Base-by-base conservation (phyloP, 2,797 vertebrate species). In the Sebastes cheni region DNA sequence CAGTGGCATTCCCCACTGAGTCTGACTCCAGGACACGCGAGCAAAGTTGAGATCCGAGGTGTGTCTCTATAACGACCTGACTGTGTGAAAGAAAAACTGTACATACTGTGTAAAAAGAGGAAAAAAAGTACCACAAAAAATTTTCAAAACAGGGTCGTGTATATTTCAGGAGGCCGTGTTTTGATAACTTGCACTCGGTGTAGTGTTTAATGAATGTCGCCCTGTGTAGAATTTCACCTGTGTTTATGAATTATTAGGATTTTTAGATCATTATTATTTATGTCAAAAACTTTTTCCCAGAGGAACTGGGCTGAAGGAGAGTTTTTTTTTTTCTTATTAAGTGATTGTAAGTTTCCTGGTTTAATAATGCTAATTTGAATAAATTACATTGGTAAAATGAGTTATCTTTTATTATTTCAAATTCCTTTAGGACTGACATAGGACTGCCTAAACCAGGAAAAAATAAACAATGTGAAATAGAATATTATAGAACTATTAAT, bases 251-350 rank as follows among this genome's bases (percentile, higher is more conserved):
- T 98, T 92, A 94, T 94, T 97, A 97, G 97, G 93, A 61, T 96
- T 97, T 96, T 96, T 98, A 98, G 97, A 97, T 94, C 90, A 97
- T 98, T 98, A 99, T 99, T 99, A 99, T 99, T 99, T 99, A 99
- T 99, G 97, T 98, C 96, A 91, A 96, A 92, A 92, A 39, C 36
- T 93, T 96, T 95, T 94, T 73, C 97, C 96, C 95, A 94, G 94
- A 93, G 92, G 93, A 96, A 96, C 94, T 94, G 83, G 42, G 95
- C 92, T 95, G 96, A 94, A 95, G 94, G 93, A 89, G 78, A 95
- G 93, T 94, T 96, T 95, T 75, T 93, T 95, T 95, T 93, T 93
- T 96, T 95, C 93, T 96, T 97, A 95, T 96, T 96, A 96, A 96
- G 96, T 97, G 96, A 97, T 95, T 96, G 92, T 96, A 96, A 93